Conservation (phyloP, 2,797 vertebrate genomes). For the Coluber constrictor region DNA sequence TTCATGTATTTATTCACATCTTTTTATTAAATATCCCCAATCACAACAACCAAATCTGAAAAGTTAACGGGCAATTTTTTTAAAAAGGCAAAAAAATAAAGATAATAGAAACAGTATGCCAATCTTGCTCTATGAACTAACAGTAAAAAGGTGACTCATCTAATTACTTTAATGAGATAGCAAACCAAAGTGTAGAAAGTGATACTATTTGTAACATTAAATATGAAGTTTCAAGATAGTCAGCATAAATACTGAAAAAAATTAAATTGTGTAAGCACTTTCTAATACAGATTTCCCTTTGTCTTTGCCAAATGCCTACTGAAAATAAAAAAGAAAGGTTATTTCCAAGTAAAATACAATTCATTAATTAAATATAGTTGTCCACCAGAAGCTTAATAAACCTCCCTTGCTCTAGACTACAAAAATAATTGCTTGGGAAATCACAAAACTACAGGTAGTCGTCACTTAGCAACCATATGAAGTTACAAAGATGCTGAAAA, state of each 20-base stretch:
- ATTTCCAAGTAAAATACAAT: background rate
- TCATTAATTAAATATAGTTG: background rate
- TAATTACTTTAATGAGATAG: background rate
- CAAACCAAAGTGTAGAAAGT: background rate
- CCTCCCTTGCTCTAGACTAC: background rate
- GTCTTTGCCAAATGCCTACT: background rate
- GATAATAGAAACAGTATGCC: background rate
- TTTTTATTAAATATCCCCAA: background rate
- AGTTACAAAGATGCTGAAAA: background rate
- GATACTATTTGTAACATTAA: background rate
- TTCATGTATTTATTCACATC: background rate
- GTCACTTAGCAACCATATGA: background rate
- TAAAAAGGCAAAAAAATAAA: background rate
- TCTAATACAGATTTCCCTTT: background rate
- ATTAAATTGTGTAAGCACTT: background rate
- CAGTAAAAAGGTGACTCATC: background rate
- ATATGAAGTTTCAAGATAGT: background rate
- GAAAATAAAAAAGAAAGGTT: background rate
- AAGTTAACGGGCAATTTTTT: background rate
- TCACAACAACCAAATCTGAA: background rate
- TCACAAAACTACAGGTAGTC: background rate
- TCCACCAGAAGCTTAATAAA: background rate
- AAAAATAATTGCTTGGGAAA: background rate
- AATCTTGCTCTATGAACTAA: background rate
- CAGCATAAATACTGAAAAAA: background rate